Base-by-base conservation (phyloP, 1,140 invertebrate genomes). In the Venturia canescens region DNA sequence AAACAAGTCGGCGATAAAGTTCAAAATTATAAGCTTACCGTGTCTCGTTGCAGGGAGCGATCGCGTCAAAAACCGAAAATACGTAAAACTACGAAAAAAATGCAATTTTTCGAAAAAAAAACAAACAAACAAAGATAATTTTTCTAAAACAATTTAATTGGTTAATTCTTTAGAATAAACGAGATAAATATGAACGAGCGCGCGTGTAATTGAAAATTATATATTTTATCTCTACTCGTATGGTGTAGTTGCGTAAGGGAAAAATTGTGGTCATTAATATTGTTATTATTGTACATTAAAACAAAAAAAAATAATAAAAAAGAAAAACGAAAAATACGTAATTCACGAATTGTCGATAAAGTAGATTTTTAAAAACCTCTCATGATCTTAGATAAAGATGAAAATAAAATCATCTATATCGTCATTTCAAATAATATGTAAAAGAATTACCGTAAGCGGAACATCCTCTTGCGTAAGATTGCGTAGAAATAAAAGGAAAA, bases 161-260 rank as follows among this genome's bases (percentile, higher is more conserved):
- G 38, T 44, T 11, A 44, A 44, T 44, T 44, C 3, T 44, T 44
- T 44, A 44, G 38, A 44, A 6, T 44, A 57, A 57, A 80, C 60
- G 77, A 77, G 86, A 76, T 79, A 84, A 79, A 81, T 76, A 82
- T 74, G 82, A 81, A 76, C 1, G 6, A 31, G n/a, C 79, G 79
- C 70, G 87, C 67, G 83, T 82, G 81, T 82, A 82, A 87, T 89
- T 88, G 86, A 83, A 90, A 90, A 91, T 70, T 70, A 89, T 91
- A 91, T 91, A 91, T 90, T 90, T 91, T 91, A 57, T 23, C 53
- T 57, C 9, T 90, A 87, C 89, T 90, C 85, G 89, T 89, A 57
- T n/a, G 21, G 21, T n/a, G n/a, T 23, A n/a, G 21, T 57, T 4
- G 53, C 53, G 53, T 57, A 44, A 44, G 38, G 38, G 18, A 18